Evolutionary conservation across 2,113 vertebrate species (phyloP), one percentile per base, ranked within the genome.

Genomic region (Orycteropus afer): DNA sequence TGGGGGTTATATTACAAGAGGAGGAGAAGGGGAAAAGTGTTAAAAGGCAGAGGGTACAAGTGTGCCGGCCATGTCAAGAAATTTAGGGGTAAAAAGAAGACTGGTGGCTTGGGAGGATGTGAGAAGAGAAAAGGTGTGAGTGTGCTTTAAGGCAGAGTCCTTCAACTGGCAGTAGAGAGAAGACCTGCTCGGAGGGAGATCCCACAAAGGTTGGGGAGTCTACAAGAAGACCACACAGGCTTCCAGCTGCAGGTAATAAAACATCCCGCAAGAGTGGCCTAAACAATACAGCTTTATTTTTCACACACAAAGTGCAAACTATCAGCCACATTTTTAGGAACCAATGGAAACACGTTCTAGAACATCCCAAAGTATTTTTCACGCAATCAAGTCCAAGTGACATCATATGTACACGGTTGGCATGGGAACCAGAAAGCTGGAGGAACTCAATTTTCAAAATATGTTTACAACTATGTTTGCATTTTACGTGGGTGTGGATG

Each of bases 361-460:
- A 65, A 95, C 63, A 90, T n/a, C n/a, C n/a, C 96, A 82, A 61
- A 73, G 93, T 96, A 90, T 84, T 91, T 94, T 67, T 74, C 37
- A 37, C 40, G 61, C 42, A 90, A 8, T 69, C 53, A 37, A 85
- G 84, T 76, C 87, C 78, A 59, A 83, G n/a, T 51, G 53, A 55
- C 71, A 67, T 77, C 59, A 53, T 65, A 73, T 12, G 37, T 77
- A 82, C 79, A 65, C 42, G 25, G 89, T 96, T 86, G 90, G 92
- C 94, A 96, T 95, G 94, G 95, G 79, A 95, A 97, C 96, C 2
- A 4, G 51, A 86, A 87, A 86, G 63, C 92, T 87, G 37, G 13
- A 93, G 42, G 83, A 69, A 89, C 74, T 90, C 49, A 22, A 40
- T 69, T 93, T 94, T 95, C 71, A 91, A 93, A 93, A 65, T 90